phyloP scores from a whole-genome alignment of 2,797 vertebrate species.

The Sciurus carolinensis region DNA sequence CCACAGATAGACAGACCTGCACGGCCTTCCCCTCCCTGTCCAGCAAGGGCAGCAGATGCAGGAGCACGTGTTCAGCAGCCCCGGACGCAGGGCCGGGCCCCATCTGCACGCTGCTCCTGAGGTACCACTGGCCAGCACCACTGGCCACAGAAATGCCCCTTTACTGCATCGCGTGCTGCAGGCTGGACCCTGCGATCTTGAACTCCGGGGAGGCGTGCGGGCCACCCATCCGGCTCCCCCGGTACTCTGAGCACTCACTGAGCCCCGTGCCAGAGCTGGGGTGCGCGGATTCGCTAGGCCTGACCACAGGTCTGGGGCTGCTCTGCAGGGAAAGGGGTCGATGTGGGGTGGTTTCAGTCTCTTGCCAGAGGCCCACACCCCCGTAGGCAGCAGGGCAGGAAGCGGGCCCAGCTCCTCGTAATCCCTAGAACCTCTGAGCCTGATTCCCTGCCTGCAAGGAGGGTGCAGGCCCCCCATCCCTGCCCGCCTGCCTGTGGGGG shows the following conservation, averaged over 20 bases:
- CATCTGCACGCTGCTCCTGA: not conserved
- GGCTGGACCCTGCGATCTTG: not conserved
- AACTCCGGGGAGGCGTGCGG: too few relatives aligned
- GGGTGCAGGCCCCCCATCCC: too few relatives aligned
- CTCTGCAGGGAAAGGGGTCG: too few relatives aligned
- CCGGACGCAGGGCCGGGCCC: too few relatives aligned
- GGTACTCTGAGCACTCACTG: too few relatives aligned
- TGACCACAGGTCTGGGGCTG: too few relatives aligned
- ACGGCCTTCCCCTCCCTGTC: not conserved
- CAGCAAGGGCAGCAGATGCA: not conserved
- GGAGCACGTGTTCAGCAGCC: too few relatives aligned
- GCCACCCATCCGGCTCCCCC: rapidly evolving
- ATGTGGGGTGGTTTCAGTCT: not conserved
- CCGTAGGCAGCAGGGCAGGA: not conserved
- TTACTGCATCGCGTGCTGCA: not conserved
- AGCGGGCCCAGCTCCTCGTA: not conserved
- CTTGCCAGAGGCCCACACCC: not conserved
- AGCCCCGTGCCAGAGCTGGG: too few relatives aligned
- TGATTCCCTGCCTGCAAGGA: not conserved
- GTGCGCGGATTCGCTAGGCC: not conserved
- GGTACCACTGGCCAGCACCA: not conserved
- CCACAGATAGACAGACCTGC: not conserved
- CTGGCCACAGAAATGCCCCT: not conserved
- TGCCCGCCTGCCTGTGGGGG: not conserved
- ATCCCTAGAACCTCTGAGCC: too few relatives aligned